Evolutionary conservation across 2,888 invertebrate genomes (phyloP), one percentile per base, ranked within the genome.

Genomic region (Limnephilus rhombicus): DNA sequence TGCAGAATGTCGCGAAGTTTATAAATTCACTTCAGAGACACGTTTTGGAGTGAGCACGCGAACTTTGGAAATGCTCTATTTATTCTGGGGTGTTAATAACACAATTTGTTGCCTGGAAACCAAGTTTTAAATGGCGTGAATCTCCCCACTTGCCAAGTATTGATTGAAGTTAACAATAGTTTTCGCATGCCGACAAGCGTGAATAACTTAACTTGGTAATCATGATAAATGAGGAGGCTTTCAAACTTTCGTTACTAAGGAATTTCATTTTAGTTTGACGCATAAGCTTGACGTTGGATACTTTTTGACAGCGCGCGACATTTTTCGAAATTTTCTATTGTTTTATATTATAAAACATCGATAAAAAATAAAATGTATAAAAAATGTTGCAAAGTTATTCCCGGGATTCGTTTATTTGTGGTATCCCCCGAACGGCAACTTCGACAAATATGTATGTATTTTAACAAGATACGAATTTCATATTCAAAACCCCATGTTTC

Each of bases 161-260:
- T 89, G 89, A 88, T 88, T 88, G 18, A 81, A 89, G 81, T 81
- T 86, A 86, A 86, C n/a, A 86, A 86, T 86, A 86, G 86, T 86
- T 86, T 49, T 41, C 86, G 29, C 41, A 86, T 49, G n/a, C 86
- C 86, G 29, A 86, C 24, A 45, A 45, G 86, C 41, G 86, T 49
- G 86, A 86, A 86, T 24, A 68, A 68, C 68, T 68, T 24, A 68
- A 68, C 68, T 7, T 68, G 68, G n/a, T 68, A 68, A 68, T 68
- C 68, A 68, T 68, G 68, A 68, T 68, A 68, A 68, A 68, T 68
- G 68, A 9, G 68, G 7, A 68, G 24, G 24, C 68, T 68, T 68
- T 68, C 68, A 24, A 68, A 68, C 68, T 68, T 68, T 68, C 68
- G 68, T 68, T 68, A 9, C 68, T n/a, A 68, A 24, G 68, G 68